Evolutionary conservation across 2,113 vertebrate species (phyloP), one percentile per base, ranked within the genome.

Genomic region (Oostethus manadensis): DNA sequence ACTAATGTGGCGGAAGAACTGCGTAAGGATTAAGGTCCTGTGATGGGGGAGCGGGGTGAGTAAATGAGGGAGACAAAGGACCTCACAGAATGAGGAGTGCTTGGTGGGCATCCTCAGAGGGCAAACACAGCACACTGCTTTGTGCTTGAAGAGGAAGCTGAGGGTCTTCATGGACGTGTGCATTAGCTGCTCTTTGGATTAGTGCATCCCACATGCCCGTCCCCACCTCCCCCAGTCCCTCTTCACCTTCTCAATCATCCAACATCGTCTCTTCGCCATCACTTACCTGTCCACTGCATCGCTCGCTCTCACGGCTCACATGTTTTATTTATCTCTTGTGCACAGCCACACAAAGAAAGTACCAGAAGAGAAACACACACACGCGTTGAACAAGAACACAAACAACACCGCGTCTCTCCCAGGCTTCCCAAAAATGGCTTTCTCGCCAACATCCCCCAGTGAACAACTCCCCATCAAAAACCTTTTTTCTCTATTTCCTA

Each of bases 31-130:
- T 33, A 33, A 33, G 29, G 29, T 33, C 29, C 29, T 33, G 5
- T 33, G 5, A 33, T 33, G 3, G 29, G 29, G 29, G 29, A 33
- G 29, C 5, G 29, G 29, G 29, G 29, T 5, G 29, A 8, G 29
- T 33, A 33, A 33, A 33, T 33, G 5, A 7, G 29, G 29, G 29
- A 33, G 29, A 33, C 29, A 33, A 33, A 77, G 84, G 79, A 80
- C 79, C 79, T 74, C 85, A 79, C 81, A 79, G 78, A 71, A 81
- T 63, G 71, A 6, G 29, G 68, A 81, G 80, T 58, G 85, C 81
- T 84, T 33, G 73, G 77, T 70, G 81, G 78, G 74, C 29, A 67
- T 82, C 81, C 79, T 85, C 73, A 58, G 68, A 81, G 85, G 79
- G 77, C 63, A 79, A 33, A 33, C 29, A 33, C 29, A 33, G 29